Conservation (phyloP, 2,888 invertebrate species). For the Sclerodermus sp. region DNA sequence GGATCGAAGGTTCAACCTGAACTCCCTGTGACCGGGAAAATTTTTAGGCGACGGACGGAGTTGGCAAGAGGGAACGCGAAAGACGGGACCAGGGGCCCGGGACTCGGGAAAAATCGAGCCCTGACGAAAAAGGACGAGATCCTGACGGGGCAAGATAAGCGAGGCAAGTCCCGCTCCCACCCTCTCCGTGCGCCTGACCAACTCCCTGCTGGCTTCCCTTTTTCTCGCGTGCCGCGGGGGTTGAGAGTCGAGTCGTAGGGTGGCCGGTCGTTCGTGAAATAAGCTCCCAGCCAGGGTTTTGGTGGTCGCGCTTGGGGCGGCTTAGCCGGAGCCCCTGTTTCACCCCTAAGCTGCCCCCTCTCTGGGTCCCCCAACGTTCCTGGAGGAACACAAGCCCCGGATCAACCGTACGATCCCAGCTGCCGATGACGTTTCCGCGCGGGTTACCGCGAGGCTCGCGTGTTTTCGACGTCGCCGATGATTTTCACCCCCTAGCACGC, state of each 20-base stretch:
- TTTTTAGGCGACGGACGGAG: too few species aligned
- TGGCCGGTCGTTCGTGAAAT: conserved; percentile 35
- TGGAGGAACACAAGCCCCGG: conserved; percentile 2
- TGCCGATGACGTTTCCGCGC: conserved; percentile 57
- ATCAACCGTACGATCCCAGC: conserved; percentile 44
- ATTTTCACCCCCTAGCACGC: conserved; percentile 27
- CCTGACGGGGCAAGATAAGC: too few species aligned
- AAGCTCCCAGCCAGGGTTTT: conserved; percentile 40
- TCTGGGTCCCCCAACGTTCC: neutral
- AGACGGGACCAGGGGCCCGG: too few species aligned
- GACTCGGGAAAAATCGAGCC: too few species aligned
- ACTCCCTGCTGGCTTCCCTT: too few species aligned
- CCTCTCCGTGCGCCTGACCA: too few species aligned
- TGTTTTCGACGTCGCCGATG: conserved; percentile 55
- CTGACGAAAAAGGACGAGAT: too few species aligned
- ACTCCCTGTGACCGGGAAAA: too few species aligned
- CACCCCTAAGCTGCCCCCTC: conserved; percentile 2
- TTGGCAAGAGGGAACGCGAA: too few species aligned
- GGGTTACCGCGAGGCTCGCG: conserved; percentile 55
- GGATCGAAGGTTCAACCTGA: too few species aligned
- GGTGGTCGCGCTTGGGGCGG: conserved; percentile 53
- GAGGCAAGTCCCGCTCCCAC: too few species aligned
- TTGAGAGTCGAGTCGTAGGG: conserved; percentile 28
- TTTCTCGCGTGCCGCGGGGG: neutral
- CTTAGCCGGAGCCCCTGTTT: conserved; percentile 28